Percentiles rank a stretch among this genome's conserved stretches.
Evolutionary conservation across 2,888 invertebrate species (phyloP).

Genomic region (Tanypteryx hageni): DNA sequence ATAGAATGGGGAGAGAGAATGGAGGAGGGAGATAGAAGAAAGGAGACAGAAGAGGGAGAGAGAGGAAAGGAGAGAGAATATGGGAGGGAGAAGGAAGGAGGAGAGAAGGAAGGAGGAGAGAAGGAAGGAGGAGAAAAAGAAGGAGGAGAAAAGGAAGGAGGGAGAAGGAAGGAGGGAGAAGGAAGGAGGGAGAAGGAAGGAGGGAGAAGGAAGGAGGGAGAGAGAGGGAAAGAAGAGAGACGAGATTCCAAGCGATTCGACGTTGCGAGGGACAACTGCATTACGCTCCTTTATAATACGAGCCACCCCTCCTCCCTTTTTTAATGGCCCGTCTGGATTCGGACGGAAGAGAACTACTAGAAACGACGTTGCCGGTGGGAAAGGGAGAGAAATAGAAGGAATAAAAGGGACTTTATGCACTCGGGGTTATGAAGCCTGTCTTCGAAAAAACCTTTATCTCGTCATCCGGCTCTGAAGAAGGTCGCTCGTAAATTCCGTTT

Average conservation of each 20-base stretch:
- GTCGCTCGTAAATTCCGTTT: conserved; percentile 39
- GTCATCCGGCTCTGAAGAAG: background rate
- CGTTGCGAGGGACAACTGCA: background rate
- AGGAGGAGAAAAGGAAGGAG: background rate
- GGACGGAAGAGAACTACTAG: no score
- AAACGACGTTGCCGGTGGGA: no score
- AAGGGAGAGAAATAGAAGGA: no score
- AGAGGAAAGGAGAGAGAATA: background rate
- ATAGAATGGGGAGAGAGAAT: background rate
- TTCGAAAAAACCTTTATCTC: conserved; percentile 5
- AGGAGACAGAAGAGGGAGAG: background rate
- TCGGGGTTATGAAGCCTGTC: background rate
- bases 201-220: background rate
- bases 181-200: background rate
- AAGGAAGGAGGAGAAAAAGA: background rate
- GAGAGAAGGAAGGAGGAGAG: background rate
- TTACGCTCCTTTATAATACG: background rate
- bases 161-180: background rate
- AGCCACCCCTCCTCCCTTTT: background rate
- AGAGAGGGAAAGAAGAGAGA: background rate
- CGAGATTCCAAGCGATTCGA: background rate
- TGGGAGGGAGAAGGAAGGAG: background rate
- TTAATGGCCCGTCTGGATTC: no score
- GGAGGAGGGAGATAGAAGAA: background rate
- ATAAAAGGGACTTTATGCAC: background rate